phyloP scores from a whole-genome alignment of 2,888 invertebrate genomes.

The Orthosia incerta region DNA sequence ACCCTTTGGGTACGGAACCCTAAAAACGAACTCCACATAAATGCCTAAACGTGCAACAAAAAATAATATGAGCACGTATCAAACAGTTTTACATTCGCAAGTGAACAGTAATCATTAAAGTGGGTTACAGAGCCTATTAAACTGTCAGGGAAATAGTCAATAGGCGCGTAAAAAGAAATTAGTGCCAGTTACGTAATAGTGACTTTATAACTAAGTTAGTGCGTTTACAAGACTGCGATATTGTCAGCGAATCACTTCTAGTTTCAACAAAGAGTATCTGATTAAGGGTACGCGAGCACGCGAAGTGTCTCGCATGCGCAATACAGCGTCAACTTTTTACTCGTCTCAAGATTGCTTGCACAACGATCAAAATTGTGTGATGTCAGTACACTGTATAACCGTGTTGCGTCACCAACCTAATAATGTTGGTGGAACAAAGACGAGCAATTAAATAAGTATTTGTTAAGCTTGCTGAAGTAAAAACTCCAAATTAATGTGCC shows the following conservation, averaged over 20 bases:
- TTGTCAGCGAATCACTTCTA: constrained; percentile 65
- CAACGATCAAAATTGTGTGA: constrained; percentile 84
- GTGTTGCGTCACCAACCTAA: constrained; percentile 83
- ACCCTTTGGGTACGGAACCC: too few species aligned
- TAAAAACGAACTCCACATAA: constrained; percentile 64
- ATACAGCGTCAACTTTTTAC: constrained; percentile 73
- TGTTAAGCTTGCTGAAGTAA: constrained; percentile 85
- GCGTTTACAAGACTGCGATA: constrained; percentile 55
- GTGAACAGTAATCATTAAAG: constrained; percentile 63
- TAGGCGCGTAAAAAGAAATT: constrained; percentile 67
- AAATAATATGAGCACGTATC: constrained; percentile 43
- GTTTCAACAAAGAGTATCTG: constrained; percentile 76
- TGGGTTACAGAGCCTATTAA: constrained; percentile 68
- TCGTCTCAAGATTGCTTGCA: constrained; percentile 73
- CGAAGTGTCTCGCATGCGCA: constrained; percentile 73
- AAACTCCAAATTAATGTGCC: constrained; percentile 87
- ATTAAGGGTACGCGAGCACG: constrained; percentile 77
- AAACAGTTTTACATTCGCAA: constrained; percentile 65
- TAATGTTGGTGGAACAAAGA: constrained; percentile 86
- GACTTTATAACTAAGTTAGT: constrained; percentile 62
- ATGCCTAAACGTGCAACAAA: constrained; percentile 58
- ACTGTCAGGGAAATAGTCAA: constrained; percentile 71
- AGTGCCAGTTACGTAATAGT: constrained; percentile 68
- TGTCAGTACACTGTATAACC: constrained; percentile 71
- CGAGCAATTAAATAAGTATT: constrained; percentile 88